phyloP scores from a whole-genome alignment of 2,113 vertebrate species.

The Motacilla alba region DNA sequence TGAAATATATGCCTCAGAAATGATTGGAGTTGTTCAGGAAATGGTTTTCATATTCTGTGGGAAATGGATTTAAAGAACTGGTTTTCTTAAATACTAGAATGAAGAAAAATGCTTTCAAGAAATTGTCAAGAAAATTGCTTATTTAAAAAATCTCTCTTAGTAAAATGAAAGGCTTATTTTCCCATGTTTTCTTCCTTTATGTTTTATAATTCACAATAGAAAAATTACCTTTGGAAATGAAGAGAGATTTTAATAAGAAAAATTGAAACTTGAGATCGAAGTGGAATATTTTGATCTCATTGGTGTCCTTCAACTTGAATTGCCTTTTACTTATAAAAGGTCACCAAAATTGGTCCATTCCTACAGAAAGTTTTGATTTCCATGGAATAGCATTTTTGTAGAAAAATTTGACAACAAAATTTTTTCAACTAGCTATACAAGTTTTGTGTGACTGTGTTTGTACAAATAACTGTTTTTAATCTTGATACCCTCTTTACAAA shows the following conservation, averaged over 20 bases:
- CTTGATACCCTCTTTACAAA: neutral
- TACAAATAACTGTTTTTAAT: neutral
- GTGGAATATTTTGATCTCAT: neutral
- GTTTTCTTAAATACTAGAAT: neutral
- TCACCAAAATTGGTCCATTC: neutral
- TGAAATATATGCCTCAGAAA: constrained; percentile 15
- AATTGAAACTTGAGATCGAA: neutral
- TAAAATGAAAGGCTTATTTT: neutral
- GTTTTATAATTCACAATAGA: neutral
- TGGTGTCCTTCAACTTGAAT: neutral
- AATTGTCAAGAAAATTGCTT: neutral
- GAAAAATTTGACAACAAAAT: neutral
- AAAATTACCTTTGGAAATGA: neutral
- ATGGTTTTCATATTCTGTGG: neutral
- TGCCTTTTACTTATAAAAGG: neutral
- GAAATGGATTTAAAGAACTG: neutral
- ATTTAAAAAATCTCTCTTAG: neutral
- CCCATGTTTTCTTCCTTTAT: neutral
- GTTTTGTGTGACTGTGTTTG: neutral
- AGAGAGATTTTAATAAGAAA: neutral
- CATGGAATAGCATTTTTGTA: neutral
- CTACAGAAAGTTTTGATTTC: neutral
- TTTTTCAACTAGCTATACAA: neutral
- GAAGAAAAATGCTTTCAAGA: neutral
- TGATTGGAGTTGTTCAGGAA: neutral